Conservation (phyloP, 2,888 invertebrate species). For the Macrostomum cliftonense region DNA sequence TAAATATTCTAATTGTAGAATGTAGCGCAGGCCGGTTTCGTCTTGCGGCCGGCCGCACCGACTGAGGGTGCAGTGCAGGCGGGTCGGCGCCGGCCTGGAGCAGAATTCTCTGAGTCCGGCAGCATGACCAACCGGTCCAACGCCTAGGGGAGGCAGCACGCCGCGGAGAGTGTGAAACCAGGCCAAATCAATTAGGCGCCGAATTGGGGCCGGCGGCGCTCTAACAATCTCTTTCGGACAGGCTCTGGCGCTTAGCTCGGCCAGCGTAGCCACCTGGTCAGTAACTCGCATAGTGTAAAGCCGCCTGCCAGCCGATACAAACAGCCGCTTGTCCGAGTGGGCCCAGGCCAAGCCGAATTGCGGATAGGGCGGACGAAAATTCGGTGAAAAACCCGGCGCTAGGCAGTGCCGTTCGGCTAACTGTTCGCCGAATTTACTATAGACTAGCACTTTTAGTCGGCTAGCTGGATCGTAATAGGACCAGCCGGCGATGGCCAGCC, state of each 20-base stretch:
- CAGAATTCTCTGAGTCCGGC: slow-evolving; percentile 87
- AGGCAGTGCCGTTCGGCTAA: too few relatives aligned
- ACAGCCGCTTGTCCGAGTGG: slow-evolving; percentile 81
- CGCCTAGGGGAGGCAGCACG: too few relatives aligned
- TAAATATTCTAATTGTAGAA: slow-evolving; percentile 67
- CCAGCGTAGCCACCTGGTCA: slow-evolving; percentile 67
- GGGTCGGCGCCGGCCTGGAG: slow-evolving; percentile 66
- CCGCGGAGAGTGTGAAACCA: neutral
- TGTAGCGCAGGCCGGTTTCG: slow-evolving; percentile 38
- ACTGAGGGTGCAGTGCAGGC: slow-evolving; percentile 91
- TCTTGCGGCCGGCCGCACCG: slow-evolving; percentile 60
- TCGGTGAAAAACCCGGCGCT: neutral
- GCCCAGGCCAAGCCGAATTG: slow-evolving; percentile 93
- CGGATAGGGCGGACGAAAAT: slow-evolving; percentile 40
- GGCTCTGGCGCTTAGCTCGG: slow-evolving; percentile 47
- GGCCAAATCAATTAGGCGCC: slow-evolving; percentile 8
- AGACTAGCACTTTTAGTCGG: too few relatives aligned
- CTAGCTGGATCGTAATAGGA: too few relatives aligned
- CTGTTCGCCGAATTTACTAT: too few relatives aligned
- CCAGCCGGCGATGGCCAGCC: slow-evolving; percentile 8
- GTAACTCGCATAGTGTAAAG: slow-evolving; percentile 80
- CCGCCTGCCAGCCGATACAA: slow-evolving; percentile 73
- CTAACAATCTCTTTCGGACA: slow-evolving; percentile 55
- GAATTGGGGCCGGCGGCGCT: slow-evolving; percentile 62
- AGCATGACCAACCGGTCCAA: too few relatives aligned